Percentiles rank a stretch among this genome's conserved stretches.
These are phyloP conservation scores for Sphyrna mokarran DNA, from an alignment of 2,113 vertebrate genomes.

Conservation along the genomic window DNA sequence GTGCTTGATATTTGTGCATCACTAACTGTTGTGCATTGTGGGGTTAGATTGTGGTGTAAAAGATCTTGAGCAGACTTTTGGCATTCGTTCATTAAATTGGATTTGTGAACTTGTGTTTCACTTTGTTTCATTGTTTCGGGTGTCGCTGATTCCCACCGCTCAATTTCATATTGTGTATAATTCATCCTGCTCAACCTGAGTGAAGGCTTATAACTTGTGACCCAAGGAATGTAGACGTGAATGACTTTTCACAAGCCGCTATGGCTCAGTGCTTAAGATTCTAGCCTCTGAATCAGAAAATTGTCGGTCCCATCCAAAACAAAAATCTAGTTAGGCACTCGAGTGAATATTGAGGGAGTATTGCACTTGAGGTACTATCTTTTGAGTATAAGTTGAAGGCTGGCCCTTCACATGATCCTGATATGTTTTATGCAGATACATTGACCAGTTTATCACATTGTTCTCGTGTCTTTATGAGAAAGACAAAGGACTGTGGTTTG, in stretches of 20 bases:
- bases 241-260: neutral
- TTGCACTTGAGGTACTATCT: neutral
- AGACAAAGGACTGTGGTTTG: too few species aligned
- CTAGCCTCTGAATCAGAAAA: neutral
- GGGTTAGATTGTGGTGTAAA: neutral
- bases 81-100: neutral
- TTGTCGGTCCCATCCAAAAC: too few species aligned
- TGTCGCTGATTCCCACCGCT: neutral
- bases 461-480: too few species aligned
- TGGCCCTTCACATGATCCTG: too few species aligned
- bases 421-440: too few species aligned
- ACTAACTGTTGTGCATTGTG: neutral
- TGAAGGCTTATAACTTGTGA: neutral
- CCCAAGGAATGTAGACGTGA: too few species aligned
- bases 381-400: too few species aligned
- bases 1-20: neutral
- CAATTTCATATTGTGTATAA: neutral
- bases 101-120: neutral
- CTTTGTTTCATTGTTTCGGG: neutral
- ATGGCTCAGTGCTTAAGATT: neutral
- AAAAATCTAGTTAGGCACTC: too few species aligned
- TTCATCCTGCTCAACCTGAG: neutral
- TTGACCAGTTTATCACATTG: too few species aligned
- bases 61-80: neutral
- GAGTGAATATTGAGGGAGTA: neutral